These are phyloP conservation scores for Idris sp. DNA, from an alignment of 1,140 invertebrate genomes.

Conservation along the genomic window DNA sequence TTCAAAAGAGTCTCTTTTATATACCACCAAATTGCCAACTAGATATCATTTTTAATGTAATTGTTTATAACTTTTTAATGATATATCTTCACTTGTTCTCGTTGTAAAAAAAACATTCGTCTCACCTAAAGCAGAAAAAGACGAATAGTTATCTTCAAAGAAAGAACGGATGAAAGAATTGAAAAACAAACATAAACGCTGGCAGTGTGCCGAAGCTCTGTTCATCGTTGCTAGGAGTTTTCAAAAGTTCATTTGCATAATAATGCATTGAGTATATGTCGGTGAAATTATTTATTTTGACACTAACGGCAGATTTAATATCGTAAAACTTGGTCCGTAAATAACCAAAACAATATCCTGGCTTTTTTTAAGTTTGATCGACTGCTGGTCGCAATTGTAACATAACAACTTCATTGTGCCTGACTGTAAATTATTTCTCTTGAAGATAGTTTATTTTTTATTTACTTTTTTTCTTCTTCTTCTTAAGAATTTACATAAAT, in stretches of 20 bases:
- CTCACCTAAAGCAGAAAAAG: constrained; percentile 4
- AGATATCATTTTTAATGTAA: no score
- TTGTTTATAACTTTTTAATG: no score
- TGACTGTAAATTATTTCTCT: constrained; percentile 32
- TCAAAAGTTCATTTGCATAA: constrained; percentile 72
- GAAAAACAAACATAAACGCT: constrained; percentile 65
- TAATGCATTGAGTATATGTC: constrained; percentile 68
- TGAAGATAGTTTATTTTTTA: no score
- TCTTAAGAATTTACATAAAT: no score
- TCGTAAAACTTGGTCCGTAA: constrained; percentile 54
- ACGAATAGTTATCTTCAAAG: constrained; percentile 4
- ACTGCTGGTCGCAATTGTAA: constrained; percentile 45
- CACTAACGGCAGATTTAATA: constrained; percentile 50
- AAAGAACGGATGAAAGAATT: constrained; percentile 33
- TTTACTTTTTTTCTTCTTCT: no score
- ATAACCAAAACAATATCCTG: constrained; percentile 52
- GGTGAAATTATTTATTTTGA: constrained; percentile 55
- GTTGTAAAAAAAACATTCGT: no score
- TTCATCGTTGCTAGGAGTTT: constrained; percentile 61
- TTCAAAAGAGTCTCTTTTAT: no score
- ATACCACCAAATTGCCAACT: no score
- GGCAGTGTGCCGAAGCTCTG: constrained; percentile 64
- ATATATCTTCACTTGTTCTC: no score
- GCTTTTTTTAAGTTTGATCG: constrained; percentile 55
- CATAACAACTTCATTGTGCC: constrained; percentile 29